Conservation (phyloP, 2,888 invertebrate species). For the Drosophila differens region DNA sequence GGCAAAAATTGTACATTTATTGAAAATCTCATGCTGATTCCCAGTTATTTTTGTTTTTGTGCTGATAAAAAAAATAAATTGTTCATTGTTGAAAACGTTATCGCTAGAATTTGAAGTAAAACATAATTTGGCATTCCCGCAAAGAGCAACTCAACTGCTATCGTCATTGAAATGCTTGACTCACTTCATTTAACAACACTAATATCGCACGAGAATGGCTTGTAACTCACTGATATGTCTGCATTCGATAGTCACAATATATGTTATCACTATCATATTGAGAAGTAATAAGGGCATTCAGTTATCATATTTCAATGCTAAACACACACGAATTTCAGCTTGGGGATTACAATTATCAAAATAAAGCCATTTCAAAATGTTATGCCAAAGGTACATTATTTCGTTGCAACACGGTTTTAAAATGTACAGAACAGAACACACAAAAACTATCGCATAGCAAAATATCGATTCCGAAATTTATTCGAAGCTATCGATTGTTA, state of each 20-base stretch:
- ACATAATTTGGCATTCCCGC: background rate
- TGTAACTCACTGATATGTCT: background rate
- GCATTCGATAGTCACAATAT: constrained; percentile 6
- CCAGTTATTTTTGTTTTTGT: background rate
- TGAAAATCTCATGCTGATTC: background rate
- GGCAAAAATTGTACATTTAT: background rate
- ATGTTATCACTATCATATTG: background rate
- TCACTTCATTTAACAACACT: constrained; percentile 1
- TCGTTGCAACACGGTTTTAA: background rate
- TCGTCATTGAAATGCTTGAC: background rate
- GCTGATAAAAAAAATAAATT: background rate
- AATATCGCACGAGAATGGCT: background rate
- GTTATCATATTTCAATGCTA: background rate
- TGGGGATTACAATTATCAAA: background rate
- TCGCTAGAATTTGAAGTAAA: background rate
- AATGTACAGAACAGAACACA: background rate
- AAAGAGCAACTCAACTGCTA: background rate
- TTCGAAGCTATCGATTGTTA: constrained; percentile 23
- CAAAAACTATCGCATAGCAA: background rate
- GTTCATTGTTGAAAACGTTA: background rate
- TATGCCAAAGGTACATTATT: background rate
- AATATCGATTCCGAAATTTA: constrained; percentile 9
- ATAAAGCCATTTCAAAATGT: too few relatives aligned
- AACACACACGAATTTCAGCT: background rate
- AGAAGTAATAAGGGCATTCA: background rate